phyloP scores from a whole-genome alignment of 2,113 vertebrate species.

The Gymnobelideus leadbeateri region DNA sequence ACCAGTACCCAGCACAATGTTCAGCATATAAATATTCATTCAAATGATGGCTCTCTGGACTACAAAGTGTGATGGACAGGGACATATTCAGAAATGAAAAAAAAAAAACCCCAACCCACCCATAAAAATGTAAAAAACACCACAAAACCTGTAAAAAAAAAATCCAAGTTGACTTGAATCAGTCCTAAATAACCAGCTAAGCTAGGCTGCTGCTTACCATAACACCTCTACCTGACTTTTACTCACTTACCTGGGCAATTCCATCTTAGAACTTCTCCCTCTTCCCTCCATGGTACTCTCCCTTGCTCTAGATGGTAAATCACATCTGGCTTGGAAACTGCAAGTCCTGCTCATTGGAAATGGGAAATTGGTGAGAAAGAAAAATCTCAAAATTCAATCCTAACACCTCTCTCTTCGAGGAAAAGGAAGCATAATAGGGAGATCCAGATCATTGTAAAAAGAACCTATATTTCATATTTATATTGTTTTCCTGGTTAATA shows the following conservation, averaged over 20 bases:
- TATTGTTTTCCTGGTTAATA: not conserved
- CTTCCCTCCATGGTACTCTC: not conserved
- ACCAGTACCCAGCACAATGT: not conserved
- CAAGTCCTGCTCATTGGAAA: slow-evolving; percentile 3
- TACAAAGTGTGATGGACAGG: not conserved
- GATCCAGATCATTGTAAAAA: not conserved
- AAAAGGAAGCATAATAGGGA: not conserved
- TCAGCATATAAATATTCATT: not conserved
- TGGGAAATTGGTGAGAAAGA: not conserved
- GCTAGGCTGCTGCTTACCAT: not conserved
- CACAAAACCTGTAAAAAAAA: not conserved
- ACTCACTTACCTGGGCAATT: not conserved
- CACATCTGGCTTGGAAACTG: not conserved
- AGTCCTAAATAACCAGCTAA: not conserved
- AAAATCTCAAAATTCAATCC: not conserved
- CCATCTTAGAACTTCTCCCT: not conserved
- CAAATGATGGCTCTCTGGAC: not conserved
- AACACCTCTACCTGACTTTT: not conserved
- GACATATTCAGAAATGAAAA: not conserved
- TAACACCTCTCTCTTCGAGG: not conserved
- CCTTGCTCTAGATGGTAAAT: not conserved
- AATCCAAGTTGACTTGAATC: not conserved
- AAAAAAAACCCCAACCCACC: not conserved
- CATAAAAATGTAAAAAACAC: not conserved
- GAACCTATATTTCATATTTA: not conserved